These are phyloP conservation scores for Ardeotis arabs DNA, from an alignment of 2,113 vertebrate genomes.

Conservation along the genomic window DNA sequence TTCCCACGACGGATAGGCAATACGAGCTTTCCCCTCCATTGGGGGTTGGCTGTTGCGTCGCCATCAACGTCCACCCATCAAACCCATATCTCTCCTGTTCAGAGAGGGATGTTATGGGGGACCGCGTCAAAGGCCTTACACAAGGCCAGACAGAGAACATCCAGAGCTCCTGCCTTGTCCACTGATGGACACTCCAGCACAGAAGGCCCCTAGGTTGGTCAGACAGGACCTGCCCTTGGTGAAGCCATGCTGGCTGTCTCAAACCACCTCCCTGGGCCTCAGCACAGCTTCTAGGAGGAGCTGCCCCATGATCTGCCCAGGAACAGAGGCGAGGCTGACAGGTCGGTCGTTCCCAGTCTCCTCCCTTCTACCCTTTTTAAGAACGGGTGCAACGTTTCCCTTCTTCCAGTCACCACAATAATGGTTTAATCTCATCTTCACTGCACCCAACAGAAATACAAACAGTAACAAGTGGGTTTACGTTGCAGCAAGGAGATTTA, in stretches of 20 bases:
- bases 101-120: too few species aligned
- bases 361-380: not conserved
- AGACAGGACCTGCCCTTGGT: not conserved
- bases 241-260: not conserved
- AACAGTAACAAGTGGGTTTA: too few species aligned
- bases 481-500: not conserved
- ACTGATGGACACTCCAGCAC: too few species aligned
- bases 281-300: too few species aligned
- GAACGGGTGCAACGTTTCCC: not conserved
- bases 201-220: not conserved
- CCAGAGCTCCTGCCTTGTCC: not conserved
- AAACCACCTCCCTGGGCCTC: not conserved
- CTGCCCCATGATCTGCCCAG: too few species aligned
- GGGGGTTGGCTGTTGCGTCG: rapidly evolving
- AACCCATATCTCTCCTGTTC: too few species aligned
- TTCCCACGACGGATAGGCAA: not conserved
- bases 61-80: too few species aligned
- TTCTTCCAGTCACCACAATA: not conserved
- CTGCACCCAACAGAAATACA: not conserved
- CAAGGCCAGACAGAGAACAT: not conserved
- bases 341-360: too few species aligned
- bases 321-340: too few species aligned
- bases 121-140: too few species aligned
- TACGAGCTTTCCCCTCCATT: not conserved
- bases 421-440: not conserved